Base-by-base conservation (phyloP, 35 echinoderm and acorn worm species). In the Diadema setosum region DNA sequence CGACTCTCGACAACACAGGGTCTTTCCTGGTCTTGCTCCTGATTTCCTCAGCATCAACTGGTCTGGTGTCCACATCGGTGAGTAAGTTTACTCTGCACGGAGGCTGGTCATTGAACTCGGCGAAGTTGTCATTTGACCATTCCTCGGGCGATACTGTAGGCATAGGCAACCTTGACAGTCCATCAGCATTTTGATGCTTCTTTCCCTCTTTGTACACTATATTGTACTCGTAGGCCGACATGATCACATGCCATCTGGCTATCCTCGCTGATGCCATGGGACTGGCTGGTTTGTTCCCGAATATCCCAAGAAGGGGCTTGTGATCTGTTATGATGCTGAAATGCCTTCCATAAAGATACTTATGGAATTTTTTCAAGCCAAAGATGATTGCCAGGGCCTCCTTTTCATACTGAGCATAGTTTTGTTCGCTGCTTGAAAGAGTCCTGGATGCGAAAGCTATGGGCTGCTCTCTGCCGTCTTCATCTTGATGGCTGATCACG, bases 321-420 rank as follows among this genome's bases (percentile, higher is more conserved):
- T 94, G 81, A 65, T 94, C 92, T 40, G 93, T 94, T 20, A 81
- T 30, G 17, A 94, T 64, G 1, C 82, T 93, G 49, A 93, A 93
- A 21, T 90, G 29, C 32, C 87, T 76, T 65, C 67, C 85, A 46
- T 90, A 75, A 18, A 90, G 75, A 34, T 57, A 94, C 42, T 82
- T 85, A 45, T 83, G 93, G 34, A 67, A 94, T 44, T 90, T 90
- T 37, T 90, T 86, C 5, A 94, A 42, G 27, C 91, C 85, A 58
- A 73, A 88, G 14, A 93, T 78, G 42, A 84, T 85, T 1, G 82
- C 41, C 4, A 93, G 75, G 34, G 31, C 82, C 70, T 94, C 92
- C 31, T 82, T 90, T 12, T 90, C 93, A 21, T 70, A 86, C 55
- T 90, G 93, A 6, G 93, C 83, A 59, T 92, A 96, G 24, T 96